phyloP scores from a whole-genome alignment of 2,888 invertebrate genomes.

The Phaedon cochleariae region DNA sequence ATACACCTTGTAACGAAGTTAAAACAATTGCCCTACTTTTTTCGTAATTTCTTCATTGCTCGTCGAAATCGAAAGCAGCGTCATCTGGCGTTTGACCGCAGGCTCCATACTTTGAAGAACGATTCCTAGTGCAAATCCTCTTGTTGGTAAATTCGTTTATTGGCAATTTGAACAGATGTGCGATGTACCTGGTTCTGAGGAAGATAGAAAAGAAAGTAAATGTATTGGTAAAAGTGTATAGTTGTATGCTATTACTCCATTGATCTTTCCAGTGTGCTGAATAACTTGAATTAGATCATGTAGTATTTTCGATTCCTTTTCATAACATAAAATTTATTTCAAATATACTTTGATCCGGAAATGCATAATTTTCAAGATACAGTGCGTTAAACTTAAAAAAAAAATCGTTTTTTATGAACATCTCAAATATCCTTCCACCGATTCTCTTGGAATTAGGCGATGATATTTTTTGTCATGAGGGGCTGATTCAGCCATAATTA shows the following conservation, averaged over 20 bases:
- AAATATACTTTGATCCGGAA: no score
- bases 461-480: no score
- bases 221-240: not conserved
- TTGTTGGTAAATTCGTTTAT: not conserved
- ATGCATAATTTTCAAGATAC: no score
- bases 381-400: no score
- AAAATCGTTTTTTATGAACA: no score
- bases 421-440: no score
- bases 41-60: slow-evolving; percentile 11
- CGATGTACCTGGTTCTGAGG: not conserved
- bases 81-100: slow-evolving; percentile 34
- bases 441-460: no score
- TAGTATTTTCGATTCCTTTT: no score
- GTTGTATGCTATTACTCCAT: not conserved
- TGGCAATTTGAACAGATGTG: slow-evolving; percentile 8
- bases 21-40: slow-evolving; percentile 22
- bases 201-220: slow-evolving; percentile 12
- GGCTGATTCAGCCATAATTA: no score
- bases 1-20: not conserved
- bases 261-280: not conserved
- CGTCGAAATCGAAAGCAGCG: slow-evolving; percentile 36
- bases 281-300: no score
- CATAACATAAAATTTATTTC: no score
- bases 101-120: slow-evolving; percentile 15
- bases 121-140: not conserved